Evolutionary conservation across 2,888 invertebrate species (phyloP), one percentile per base, ranked within the genome.

Genomic region (Drosophila bunnanda): DNA sequence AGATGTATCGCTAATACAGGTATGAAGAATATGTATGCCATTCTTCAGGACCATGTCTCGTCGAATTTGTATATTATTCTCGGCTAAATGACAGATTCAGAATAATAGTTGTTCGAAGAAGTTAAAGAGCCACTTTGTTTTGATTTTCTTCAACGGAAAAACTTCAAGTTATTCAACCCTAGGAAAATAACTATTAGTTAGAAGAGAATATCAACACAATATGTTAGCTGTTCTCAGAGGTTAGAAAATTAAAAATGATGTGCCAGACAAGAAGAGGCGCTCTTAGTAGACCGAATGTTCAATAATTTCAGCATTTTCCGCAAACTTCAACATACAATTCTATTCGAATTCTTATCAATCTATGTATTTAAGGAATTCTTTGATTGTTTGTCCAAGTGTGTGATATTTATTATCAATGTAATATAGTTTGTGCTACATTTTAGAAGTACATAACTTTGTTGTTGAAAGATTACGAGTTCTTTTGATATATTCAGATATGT

Each of bases 1-100:
- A 28, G 97, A 97, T 91, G 95, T 96, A 53, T 96, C 97, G 50
- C 93, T 98, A 55, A 97, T 98, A 91, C 98, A 98, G 94, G 97
- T 96, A 91, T 0, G n/a, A 13, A 13, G 7, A 30, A 17, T 30
- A 17, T 12, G 1, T 12, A 2, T 41, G 12, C 0, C 9, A 9
- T 12, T 20, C 6, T 7, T 22, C 7, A 13, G 13, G 20, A 12
- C 13, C 12, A 4, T 22, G 7, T 12, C 8, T 8, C 22, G 2
- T 25, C 9, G 1, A 1, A 6, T 43, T 22, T 13, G 8, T 13
- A 7, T 3, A 13, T 2, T 12, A 6, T 17, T 1, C 2, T 12
- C 17, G 17, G 39, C 9, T 17, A n/a, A n/a, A n/a, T n/a, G 0
- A 20, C 1, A 2, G 13, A 22, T 2, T 41, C 20, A 12, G 6